These are phyloP conservation scores for Peromyscus californicus DNA, from an alignment of 2,113 vertebrate genomes.

Conservation along the genomic window DNA sequence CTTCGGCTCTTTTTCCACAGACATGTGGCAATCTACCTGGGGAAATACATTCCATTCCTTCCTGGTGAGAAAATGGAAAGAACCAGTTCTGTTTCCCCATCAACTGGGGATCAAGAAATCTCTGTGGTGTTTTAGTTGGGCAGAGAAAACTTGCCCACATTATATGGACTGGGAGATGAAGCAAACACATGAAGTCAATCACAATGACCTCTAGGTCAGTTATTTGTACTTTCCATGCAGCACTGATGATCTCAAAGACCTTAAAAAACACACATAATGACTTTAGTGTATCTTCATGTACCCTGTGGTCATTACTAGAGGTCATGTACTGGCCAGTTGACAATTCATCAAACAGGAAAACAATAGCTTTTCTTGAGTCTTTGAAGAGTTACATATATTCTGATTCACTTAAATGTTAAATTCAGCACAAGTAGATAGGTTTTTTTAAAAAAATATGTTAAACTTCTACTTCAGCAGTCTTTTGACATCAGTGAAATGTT, in stretches of 20 bases:
- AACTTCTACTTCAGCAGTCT: not conserved
- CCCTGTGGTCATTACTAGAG: not conserved
- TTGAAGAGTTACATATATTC: not conserved
- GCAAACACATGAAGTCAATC: not conserved
- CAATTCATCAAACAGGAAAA: not conserved
- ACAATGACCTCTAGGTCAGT: not conserved
- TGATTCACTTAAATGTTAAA: not conserved
- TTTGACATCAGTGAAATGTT: constrained; percentile 15
- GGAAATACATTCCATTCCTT: constrained; percentile 78
- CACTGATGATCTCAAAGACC: not conserved
- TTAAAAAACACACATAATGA: not conserved
- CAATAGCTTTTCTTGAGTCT: constrained; percentile 58
- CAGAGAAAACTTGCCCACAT: not conserved
- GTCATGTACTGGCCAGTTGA: not conserved
- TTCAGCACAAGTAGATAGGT: not conserved
- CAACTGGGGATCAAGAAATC: constrained; percentile 85
- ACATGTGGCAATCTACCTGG: constrained; percentile 67
- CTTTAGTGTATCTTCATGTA: fast-evolving
- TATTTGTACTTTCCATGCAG: not conserved
- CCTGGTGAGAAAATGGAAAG: constrained; percentile 83
- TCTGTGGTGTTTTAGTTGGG: constrained; percentile 82
- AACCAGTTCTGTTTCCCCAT: constrained; percentile 84
- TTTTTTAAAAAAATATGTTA: not conserved
- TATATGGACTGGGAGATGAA: not conserved
- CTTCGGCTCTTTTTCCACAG: constrained; percentile 84